These are phyloP conservation scores for Lampropteryx suffumata DNA, from an alignment of 2,888 invertebrate species.

Conservation along the genomic window DNA sequence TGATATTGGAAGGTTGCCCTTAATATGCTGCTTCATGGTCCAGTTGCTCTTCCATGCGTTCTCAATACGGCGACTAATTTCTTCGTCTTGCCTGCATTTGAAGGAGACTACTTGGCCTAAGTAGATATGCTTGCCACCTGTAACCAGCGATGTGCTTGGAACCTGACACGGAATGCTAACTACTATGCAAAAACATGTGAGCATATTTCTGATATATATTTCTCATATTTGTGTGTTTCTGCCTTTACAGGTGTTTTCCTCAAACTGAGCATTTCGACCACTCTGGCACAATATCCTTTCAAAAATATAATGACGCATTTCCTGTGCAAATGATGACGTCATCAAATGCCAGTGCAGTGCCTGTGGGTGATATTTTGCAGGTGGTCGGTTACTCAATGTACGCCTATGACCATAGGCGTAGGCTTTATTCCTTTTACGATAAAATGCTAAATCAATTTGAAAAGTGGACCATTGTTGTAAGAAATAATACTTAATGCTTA, in stretches of 20 bases:
- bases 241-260: slow-evolving; percentile 6
- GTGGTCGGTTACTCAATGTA: slow-evolving; percentile 29
- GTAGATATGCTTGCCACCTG: too few species aligned
- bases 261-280: slow-evolving; percentile 14
- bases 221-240: neutral
- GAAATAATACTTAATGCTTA: neutral
- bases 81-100: too few species aligned
- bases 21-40: too few species aligned
- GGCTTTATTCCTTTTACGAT: slow-evolving; percentile 19
- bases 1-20: too few species aligned
- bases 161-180: too few species aligned
- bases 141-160: too few species aligned
- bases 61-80: too few species aligned
- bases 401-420: slow-evolving; percentile 23
- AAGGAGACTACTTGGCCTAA: too few species aligned
- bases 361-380: slow-evolving; percentile 31
- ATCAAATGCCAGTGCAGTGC: slow-evolving; percentile 17
- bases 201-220: too few species aligned
- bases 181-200: too few species aligned
- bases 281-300: slow-evolving; percentile 11
- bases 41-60: too few species aligned
- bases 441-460: slow-evolving; percentile 22
- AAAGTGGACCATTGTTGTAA: slow-evolving; percentile 9
- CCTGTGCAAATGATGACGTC: slow-evolving; percentile 22
- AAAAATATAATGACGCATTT: slow-evolving; percentile 30